Evolutionary conservation across 2,888 invertebrate species (phyloP), one percentile per base, ranked within the genome.

Genomic region (Autographa gamma): DNA sequence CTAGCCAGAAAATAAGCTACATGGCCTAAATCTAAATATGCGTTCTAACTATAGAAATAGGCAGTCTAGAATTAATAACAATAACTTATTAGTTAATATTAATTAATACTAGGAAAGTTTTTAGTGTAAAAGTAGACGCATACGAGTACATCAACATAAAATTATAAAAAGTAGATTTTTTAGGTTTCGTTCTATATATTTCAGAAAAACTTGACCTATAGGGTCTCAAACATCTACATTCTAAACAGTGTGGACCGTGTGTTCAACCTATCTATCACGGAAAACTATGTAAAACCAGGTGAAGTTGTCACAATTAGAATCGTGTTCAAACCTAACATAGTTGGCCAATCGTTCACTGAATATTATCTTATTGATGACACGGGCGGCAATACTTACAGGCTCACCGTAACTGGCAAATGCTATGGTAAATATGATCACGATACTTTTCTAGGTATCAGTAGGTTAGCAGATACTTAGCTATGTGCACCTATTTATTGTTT

Each of bases 311-410:
- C 87, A 76, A 85, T 95, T 1, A 88, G 75, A 66, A 85, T 95
- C 54, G 58, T 85, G 5, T 96, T 94, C 77, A 91, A 81, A 63
- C 95, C 96, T 0, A 90, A 89, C 61, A 85, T 92, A 16, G 85
- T 92, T 0, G 91, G 90, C 0, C 93, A 94, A 77, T 90, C 92
- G 2, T 95, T 91, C 78, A 95, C 95, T 0, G 95, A 96, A 58
- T 95, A 95, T 83, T 95, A 89, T 58, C 79, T 93, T 3, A 84
- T 95, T 59, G 94, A 93, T 54, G 93, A 95, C 71, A 91, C 91
- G 0, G 85, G 79, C 48, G 91, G 91, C 1, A 92, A 91, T 77
- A 86, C 83, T 64, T 92, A 90, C 60, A 90, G 90, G 64, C 69
- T 95, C 54, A 94, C 92, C 9, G 90, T 94, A 8, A 91, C 88